Evolutionary conservation across 2,888 invertebrate genomes (phyloP), one percentile per base, ranked within the genome.

Genomic region (Pheosia tremula): DNA sequence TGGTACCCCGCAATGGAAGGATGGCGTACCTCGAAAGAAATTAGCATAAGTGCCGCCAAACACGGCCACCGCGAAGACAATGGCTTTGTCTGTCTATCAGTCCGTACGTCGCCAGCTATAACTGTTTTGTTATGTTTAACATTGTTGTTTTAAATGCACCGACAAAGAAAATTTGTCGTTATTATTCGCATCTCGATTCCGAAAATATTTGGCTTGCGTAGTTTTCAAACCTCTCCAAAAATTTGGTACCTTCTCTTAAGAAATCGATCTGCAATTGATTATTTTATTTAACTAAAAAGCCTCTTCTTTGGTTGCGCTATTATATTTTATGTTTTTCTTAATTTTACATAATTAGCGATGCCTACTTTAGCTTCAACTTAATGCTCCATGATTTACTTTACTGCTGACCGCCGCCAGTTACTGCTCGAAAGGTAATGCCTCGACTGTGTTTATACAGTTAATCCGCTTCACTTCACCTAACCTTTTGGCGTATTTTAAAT

Each of bases 31-130:
- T 91, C 86, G 86, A 91, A 89, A 89, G 89, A 88, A 88, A 92
- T 93, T 91, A 87, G 87, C 93, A 92, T 92, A 92, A 89, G 85
- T 85, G 84, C 88, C 86, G 87, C 85, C 88, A 85, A 88, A 90
- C 85, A 82, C 84, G 83, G 84, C 77, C 81, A 78, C 77, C 75
- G 69, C 72, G 71, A 82, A 88, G 84, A 93, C 93, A 93, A 93
- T 91, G 89, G 84, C 92, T 91, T 93, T 92, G 92, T 91, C 88
- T 85, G 87, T 85, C 84, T 83, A 82, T 87, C 81, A 80, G 86
- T 85, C 86, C 80, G 80, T 79, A 74, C 80, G 88, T 86, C 86
- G 86, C 85, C 83, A 75, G 72, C 78, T 81, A 74, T 88, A 86
- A 87, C 88, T 83, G 87, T 85, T 83, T 77, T 75, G 75, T 80